Conservation (phyloP, 2,888 invertebrate genomes). For the Resseliella maxima region DNA sequence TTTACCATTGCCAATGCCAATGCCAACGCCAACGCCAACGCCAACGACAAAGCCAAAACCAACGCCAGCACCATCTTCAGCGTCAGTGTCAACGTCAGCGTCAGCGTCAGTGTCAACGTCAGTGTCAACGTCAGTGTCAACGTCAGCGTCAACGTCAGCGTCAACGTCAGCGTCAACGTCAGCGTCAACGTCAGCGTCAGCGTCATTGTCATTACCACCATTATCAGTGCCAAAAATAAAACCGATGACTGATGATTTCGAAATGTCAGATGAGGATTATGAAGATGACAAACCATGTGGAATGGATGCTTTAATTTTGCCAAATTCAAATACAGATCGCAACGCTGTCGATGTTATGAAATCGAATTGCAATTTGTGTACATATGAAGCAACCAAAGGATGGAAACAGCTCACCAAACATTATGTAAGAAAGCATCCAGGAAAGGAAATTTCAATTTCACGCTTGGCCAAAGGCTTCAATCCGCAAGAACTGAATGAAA, state of each 20-base stretch:
- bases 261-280: constrained; percentile 36
- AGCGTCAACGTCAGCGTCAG: background rate
- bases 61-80: background rate
- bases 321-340: constrained; percentile 19
- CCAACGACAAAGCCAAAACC: background rate
- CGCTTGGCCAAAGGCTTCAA: background rate
- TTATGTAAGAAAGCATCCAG: constrained; percentile 29
- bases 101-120: background rate
- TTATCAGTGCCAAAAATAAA: too few relatives aligned
- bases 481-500: background rate
- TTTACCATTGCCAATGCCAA: background rate
- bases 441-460: background rate
- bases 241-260: background rate
- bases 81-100: background rate
- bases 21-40: background rate
- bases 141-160: too few relatives aligned
- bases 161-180: background rate
- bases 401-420: constrained; percentile 31
- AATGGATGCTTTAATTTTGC: background rate
- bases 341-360: too few relatives aligned
- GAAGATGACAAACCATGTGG: background rate
- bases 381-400: background rate
- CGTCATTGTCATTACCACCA: background rate
- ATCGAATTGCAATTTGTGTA: background rate
- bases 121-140: too few relatives aligned